Evolutionary conservation across 2,113 vertebrate genomes (phyloP).

Genomic region (Chelonoidis abingdonii): DNA sequence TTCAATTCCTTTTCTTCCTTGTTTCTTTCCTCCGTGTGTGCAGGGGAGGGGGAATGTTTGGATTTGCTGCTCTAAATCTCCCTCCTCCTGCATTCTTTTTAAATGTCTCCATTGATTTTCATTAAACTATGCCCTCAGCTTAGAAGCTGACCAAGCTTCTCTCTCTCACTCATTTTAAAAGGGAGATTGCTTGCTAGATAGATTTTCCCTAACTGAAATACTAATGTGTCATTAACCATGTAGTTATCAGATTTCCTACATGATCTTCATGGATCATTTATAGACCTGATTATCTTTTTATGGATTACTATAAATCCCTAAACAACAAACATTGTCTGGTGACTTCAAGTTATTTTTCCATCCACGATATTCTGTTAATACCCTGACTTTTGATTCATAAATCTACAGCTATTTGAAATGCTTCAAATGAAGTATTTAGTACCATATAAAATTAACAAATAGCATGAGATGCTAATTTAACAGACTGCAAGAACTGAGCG

Average conservation of each 20-base stretch:
- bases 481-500: constrained; percentile 46
- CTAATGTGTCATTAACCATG: constrained; percentile 49
- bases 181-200: constrained; percentile 65
- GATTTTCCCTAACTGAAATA: constrained; percentile 16
- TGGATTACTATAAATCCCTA: constrained; percentile 54
- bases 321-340: constrained; percentile 54
- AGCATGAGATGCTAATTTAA: constrained; percentile 60
- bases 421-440: constrained; percentile 59
- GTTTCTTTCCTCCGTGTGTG: constrained; percentile 7
- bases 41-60: background rate
- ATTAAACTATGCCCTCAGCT: constrained; percentile 78
- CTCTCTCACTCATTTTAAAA: constrained; percentile 67
- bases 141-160: constrained; percentile 69
- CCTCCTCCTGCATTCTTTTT: constrained; percentile 55
- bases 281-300: constrained; percentile 40
- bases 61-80: constrained; percentile 29
- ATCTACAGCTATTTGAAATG: constrained; percentile 39
- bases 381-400: constrained; percentile 53
- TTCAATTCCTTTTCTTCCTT: background rate
- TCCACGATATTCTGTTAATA: constrained; percentile 63
- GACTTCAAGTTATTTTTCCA: constrained; percentile 69
- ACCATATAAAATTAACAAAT: constrained; percentile 59
- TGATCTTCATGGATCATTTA: background rate
- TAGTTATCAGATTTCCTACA: constrained; percentile 27
- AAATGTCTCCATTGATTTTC: constrained; percentile 80